These are phyloP conservation scores for Chrosomus eos DNA, from an alignment of 2,797 vertebrate genomes.

Conservation along the genomic window DNA sequence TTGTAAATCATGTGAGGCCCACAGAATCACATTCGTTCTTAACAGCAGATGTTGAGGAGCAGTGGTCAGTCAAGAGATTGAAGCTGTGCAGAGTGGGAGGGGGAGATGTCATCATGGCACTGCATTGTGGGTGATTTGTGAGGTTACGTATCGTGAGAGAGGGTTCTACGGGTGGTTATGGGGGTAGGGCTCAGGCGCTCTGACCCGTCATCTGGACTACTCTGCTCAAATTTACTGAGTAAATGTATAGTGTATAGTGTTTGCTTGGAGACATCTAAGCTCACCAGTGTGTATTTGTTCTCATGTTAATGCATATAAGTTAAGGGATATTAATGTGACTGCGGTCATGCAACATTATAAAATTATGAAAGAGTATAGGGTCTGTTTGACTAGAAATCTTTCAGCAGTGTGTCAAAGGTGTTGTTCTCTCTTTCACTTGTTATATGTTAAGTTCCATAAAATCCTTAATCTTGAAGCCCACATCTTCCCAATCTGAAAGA, in stretches of 20 bases:
- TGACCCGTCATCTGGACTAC: constrained; percentile 73
- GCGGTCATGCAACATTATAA: neutral
- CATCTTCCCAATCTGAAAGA: neutral
- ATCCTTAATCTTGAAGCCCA: neutral
- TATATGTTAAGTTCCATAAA: too few relatives aligned
- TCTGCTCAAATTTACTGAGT: constrained; percentile 54
- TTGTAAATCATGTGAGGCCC: constrained; percentile 19
- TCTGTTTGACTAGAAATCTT: neutral
- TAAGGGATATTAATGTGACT: neutral
- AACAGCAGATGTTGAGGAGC: constrained; percentile 18
- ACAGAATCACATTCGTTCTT: constrained; percentile 14
- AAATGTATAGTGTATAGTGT: too few relatives aligned
- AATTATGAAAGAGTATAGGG: neutral
- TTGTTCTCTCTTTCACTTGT: neutral
- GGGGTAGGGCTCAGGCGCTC: constrained; percentile 64
- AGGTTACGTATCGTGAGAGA: constrained; percentile 56
- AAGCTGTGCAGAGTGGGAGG: neutral
- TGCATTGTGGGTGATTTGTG: constrained; percentile 24
- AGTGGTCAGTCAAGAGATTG: constrained; percentile 17
- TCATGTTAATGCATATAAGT: constrained; percentile 24
- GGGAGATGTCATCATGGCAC: constrained; percentile 11
- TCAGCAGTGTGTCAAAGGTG: neutral
- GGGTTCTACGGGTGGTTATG: constrained; percentile 6
- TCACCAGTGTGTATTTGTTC: constrained; percentile 33
- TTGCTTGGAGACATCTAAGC: constrained; percentile 50